phyloP scores from a whole-genome alignment of 2,888 invertebrate species.

The Cinara cedri region DNA sequence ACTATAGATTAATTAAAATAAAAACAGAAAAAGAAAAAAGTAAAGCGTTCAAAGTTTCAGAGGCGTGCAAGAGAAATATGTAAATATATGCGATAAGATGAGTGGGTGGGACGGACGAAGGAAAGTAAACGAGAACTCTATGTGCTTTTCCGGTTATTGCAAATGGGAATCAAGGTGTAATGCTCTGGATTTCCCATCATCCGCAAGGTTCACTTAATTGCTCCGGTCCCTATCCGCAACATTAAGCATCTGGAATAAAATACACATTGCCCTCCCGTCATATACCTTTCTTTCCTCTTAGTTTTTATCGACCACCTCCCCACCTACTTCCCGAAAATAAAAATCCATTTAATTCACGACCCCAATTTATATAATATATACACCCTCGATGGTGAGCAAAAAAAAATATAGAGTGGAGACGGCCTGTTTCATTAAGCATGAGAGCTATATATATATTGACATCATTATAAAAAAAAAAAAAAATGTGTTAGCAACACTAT shows the following conservation, averaged over 20 bases:
- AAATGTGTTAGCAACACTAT: not conserved
- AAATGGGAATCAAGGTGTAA: slow-evolving; percentile 46
- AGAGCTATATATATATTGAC: slow-evolving; percentile 5
- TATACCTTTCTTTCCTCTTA: not conserved
- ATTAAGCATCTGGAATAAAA: slow-evolving; percentile 56
- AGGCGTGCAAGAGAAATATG: slow-evolving; percentile 34
- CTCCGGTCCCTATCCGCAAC: slow-evolving; percentile 43
- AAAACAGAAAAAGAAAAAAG: not conserved
- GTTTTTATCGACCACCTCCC: slow-evolving; percentile 27
- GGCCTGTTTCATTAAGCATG: slow-evolving; percentile 38
- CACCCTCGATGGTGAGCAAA: slow-evolving; percentile 1
- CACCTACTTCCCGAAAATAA: no score
- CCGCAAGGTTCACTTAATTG: slow-evolving; percentile 55
- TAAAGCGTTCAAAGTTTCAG: slow-evolving; percentile 25
- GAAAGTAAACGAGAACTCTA: slow-evolving; percentile 6
- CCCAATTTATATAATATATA: slow-evolving; percentile 32
- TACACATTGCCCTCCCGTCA: slow-evolving; percentile 21
- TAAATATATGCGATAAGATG: slow-evolving; percentile 34
- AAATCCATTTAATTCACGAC: slow-evolving; percentile 55
- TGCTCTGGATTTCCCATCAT: slow-evolving; percentile 40
- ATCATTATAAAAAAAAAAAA: slow-evolving; percentile 37
- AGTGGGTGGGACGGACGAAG: not conserved
- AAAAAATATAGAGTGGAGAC: slow-evolving; percentile 13
- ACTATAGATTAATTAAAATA: slow-evolving; percentile 40
- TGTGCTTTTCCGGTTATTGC: slow-evolving; percentile 45